These are phyloP conservation scores for Daboia siamensis DNA, from an alignment of 2,113 vertebrate genomes.

Conservation along the genomic window DNA sequence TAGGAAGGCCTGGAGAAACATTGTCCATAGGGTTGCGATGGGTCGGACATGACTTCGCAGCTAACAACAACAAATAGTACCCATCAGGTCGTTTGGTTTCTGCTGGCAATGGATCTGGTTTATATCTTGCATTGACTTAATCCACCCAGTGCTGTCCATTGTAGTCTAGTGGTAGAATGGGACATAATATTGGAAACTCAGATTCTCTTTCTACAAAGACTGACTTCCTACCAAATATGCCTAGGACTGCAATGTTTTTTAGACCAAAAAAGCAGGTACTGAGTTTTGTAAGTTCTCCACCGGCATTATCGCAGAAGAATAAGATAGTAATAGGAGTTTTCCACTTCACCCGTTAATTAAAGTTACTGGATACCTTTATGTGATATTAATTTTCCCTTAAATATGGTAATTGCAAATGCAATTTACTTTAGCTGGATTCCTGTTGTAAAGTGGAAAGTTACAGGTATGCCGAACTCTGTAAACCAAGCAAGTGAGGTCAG, in stretches of 20 bases:
- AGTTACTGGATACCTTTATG: neutral
- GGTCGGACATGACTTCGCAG: too few relatives aligned
- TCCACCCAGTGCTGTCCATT: neutral
- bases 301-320: neutral
- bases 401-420: neutral
- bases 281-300: neutral
- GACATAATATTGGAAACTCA: neutral
- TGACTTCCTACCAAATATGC: neutral
- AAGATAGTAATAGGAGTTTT: neutral
- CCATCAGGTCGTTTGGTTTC: neutral
- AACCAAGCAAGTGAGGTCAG: constrained; percentile 64
- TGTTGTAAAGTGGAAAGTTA: constrained; percentile 73
- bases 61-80: neutral
- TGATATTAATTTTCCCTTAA: neutral
- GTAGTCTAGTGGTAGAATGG: neutral
- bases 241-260: neutral
- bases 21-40: too few relatives aligned
- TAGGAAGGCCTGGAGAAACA: too few relatives aligned
- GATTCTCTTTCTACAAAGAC: neutral
- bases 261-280: neutral
- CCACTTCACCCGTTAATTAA: neutral
- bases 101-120: neutral
- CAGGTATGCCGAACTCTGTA: constrained; percentile 61
- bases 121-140: neutral
- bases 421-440: constrained; percentile 7